Percentiles rank a stretch among this genome's conserved stretches.
Evolutionary conservation across 2,113 vertebrate species (phyloP).

Genomic region (Oriolus oriolus): DNA sequence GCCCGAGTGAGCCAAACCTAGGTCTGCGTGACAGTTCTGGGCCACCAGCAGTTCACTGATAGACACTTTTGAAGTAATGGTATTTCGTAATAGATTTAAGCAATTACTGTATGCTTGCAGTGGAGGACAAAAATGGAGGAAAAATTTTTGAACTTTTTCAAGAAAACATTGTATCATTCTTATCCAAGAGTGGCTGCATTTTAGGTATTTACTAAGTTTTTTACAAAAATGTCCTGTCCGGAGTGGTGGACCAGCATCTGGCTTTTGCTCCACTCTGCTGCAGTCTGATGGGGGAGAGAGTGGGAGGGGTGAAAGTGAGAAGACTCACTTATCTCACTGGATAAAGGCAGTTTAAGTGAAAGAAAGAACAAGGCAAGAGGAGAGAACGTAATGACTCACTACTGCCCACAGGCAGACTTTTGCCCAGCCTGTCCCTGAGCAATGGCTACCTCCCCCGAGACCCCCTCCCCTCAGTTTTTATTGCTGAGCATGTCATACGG

Average conservation of each 20-base stretch:
- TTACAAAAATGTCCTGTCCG: not conserved
- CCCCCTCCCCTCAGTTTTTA: not conserved
- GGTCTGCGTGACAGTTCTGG: not conserved
- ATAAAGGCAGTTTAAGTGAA: not conserved
- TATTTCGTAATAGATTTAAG: not conserved
- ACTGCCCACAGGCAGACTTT: not conserved
- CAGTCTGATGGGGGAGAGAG: not conserved
- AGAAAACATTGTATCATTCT: not conserved
- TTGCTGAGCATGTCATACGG: not conserved
- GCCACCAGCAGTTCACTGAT: not conserved
- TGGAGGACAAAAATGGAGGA: not conserved
- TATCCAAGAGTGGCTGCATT: not conserved
- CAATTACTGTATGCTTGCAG: not conserved
- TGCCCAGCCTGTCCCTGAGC: not conserved
- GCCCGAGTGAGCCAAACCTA: not conserved
- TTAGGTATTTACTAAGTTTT: not conserved
- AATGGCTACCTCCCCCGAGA: not conserved
- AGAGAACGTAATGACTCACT: not conserved
- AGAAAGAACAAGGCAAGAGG: not conserved
- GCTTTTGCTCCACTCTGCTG: not conserved
- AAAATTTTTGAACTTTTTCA: not conserved
- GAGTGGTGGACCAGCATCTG: not conserved
- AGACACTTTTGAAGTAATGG: not conserved
- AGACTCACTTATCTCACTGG: rapidly evolving
- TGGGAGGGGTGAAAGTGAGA: not conserved